Percentiles rank a stretch among this genome's conserved stretches.
Evolutionary conservation across 2,113 vertebrate genomes (phyloP).

Genomic region (Nothoprocta pentlandii): DNA sequence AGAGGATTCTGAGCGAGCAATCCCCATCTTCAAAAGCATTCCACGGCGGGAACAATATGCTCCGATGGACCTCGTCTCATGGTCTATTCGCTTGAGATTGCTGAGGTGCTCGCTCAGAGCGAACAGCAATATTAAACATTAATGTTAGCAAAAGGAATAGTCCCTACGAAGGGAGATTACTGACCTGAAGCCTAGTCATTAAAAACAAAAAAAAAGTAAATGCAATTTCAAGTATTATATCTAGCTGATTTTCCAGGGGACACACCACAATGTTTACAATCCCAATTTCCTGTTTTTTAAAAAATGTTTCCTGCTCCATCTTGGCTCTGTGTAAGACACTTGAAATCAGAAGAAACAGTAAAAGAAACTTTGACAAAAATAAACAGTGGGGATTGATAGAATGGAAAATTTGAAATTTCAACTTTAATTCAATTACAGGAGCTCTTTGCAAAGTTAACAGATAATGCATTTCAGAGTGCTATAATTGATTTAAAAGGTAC

Average conservation of each 20-base stretch:
- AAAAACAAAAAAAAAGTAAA: background rate
- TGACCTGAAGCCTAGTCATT: background rate
- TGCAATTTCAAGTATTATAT: background rate
- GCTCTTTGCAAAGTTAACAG: background rate
- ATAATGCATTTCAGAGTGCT: background rate
- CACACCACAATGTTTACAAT: background rate
- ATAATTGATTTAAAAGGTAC: background rate
- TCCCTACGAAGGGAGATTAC: background rate
- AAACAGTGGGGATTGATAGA: background rate
- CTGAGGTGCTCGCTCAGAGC: background rate
- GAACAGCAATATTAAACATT: background rate
- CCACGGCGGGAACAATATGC: slow-evolving; percentile 34
- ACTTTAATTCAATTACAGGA: background rate
- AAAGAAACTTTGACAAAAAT: background rate
- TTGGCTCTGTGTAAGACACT: background rate
- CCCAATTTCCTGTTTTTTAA: background rate
- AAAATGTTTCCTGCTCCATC: background rate
- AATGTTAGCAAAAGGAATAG: background rate
- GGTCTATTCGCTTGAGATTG: background rate
- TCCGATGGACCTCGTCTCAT: background rate
- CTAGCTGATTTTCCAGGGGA: slow-evolving; percentile 4
- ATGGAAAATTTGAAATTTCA: background rate
- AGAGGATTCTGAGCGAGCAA: slow-evolving; percentile 31
- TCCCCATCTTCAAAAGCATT: slow-evolving; percentile 61
- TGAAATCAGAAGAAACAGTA: background rate